Conservation (phyloP, 2,888 invertebrate genomes). For the Chironomus tentans region DNA sequence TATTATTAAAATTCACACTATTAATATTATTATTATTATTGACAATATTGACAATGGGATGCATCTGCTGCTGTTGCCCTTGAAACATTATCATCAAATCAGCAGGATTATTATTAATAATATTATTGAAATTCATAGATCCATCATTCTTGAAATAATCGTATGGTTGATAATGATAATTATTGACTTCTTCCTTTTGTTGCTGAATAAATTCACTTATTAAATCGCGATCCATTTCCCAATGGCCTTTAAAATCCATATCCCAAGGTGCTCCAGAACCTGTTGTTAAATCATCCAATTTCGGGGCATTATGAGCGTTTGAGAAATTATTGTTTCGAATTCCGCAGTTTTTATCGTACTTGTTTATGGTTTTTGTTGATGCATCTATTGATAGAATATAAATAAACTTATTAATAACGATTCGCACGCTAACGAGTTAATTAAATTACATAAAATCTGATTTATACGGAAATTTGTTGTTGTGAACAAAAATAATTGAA, state of each 20-base stretch:
- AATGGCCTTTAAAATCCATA: slow-evolving; percentile 38
- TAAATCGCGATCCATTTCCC: slow-evolving; percentile 39
- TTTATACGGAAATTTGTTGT: too few relatives aligned
- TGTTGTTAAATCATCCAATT: slow-evolving; percentile 4
- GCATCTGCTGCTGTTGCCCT: neutral
- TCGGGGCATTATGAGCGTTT: slow-evolving; percentile 9
- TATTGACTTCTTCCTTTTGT: neutral
- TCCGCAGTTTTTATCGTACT: neutral
- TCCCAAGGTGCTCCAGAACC: slow-evolving; percentile 34
- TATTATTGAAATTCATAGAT: too few relatives aligned
- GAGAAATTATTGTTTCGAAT: slow-evolving; percentile 9
- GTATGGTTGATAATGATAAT: neutral
- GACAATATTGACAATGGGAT: neutral
- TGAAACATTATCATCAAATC: neutral
- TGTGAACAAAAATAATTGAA: too few relatives aligned
- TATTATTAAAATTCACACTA: neutral
- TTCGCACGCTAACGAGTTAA: too few relatives aligned
- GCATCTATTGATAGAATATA: neutral
- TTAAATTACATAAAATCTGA: too few relatives aligned
- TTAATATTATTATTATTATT: neutral
- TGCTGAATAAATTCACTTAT: slow-evolving; percentile 34
- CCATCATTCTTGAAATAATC: too few relatives aligned
- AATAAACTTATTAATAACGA: neutral
- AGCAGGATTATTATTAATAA: neutral
- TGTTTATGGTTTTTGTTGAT: neutral